Conservation (phyloP, 2,797 vertebrate species). For the Heterohyrax brucei region DNA sequence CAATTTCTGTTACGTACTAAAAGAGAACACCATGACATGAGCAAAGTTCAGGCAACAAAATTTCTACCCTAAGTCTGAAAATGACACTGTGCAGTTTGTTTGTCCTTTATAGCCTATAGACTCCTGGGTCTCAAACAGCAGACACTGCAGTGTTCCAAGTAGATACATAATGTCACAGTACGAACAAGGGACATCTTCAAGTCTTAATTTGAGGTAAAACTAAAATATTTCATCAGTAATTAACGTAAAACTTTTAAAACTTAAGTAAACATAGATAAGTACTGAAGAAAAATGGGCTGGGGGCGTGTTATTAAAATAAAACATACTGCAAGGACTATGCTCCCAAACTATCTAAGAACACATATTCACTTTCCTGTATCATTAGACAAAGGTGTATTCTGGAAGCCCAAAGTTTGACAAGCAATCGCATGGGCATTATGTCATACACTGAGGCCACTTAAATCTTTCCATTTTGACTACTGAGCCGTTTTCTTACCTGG, state of each 20-base stretch:
- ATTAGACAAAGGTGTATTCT: slow-evolving; percentile 10
- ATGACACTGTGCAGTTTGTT: slow-evolving; percentile 18
- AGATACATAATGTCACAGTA: slow-evolving; percentile 4
- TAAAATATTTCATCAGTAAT: slow-evolving; percentile 69
- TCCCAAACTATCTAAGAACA: slow-evolving; percentile 28
- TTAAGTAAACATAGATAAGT: neutral
- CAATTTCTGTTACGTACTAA: slow-evolving; percentile 45
- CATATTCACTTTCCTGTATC: neutral
- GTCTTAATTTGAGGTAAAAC: slow-evolving; percentile 37
- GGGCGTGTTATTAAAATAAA: slow-evolving; percentile 29
- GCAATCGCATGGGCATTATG: neutral
- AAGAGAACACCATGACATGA: slow-evolving; percentile 31
- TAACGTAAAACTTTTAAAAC: slow-evolving; percentile 8
- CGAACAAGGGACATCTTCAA: slow-evolving; percentile 1
- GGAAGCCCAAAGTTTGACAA: slow-evolving; percentile 50
- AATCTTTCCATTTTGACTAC: neutral
- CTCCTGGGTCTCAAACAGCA: slow-evolving; percentile 6
- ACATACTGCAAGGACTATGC: slow-evolving; percentile 1
- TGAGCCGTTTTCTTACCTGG: slow-evolving; percentile 92
- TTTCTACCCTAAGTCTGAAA: slow-evolving; percentile 55
- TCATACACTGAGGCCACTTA: neutral
- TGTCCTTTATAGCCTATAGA: neutral
- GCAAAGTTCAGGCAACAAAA: slow-evolving; percentile 11
- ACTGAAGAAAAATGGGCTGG: neutral
- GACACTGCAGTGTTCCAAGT: neutral